Base-by-base conservation (phyloP, 2,113 vertebrate species). In the Thinocorus orbignyianus region DNA sequence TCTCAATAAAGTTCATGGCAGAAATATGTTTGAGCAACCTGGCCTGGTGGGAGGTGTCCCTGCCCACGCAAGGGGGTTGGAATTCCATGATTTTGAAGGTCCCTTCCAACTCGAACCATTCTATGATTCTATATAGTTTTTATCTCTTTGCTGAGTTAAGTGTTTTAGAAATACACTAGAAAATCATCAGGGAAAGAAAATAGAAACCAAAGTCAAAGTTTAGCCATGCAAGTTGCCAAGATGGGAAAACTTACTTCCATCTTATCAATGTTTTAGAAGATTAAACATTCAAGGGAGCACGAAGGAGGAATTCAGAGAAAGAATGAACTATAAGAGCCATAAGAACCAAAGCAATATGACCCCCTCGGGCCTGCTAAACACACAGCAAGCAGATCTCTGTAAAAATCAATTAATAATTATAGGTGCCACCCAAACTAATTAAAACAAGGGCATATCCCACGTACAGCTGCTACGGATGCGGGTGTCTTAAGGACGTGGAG, bases 281-380 rank as follows among this genome's bases (percentile, higher is more conserved):
- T 72, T 9, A 79, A 93, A 82, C 2, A 2, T 86, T 49, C 58
- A 64, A 35, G 33, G 26, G 24, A 57, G 18, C 57, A 22, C 1
- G 22, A 82, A 79, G 70, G 73, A 85, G 7, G 35, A 88, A 92
- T n/a, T 65, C 8, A 23, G 54, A 65, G 33, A 20, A 51, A 66
- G 51, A 0, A 0, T 8, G 42, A 80, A 54, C 70, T 57, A 17
- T 22, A 54, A 74, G 20, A 71, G 9, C 17, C 14, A 7, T 6
- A 22, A 1, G 30, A 74, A 78, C 23, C 1, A 3, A 49, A 64
- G 44, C 58, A 73, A 8, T 3, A 11, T 0, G 10, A 71, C 64
- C 73, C 26, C 46, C 37, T 6, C 9, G 3, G 3, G 39, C 17
- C 39, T 64, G 22, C 39, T 55, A 62, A 55, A 60, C 13, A 51